Conservation (phyloP, 2,888 invertebrate genomes). For the Pyrocoelia pectoralis region DNA sequence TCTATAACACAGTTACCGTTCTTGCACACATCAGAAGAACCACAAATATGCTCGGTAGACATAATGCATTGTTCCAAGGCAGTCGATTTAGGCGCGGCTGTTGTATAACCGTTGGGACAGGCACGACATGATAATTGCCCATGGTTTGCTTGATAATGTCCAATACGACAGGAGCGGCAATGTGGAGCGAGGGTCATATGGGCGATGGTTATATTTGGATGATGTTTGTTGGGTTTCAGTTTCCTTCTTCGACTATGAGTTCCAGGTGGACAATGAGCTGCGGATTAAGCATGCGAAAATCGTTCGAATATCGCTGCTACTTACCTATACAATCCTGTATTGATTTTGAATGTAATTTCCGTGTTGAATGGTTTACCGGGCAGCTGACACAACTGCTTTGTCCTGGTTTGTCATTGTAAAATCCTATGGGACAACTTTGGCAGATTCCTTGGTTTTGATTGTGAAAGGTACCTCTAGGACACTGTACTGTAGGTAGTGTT, state of each 20-base stretch:
- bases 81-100: conserved; percentile 56
- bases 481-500: conserved; percentile 61
- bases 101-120: conserved; percentile 66
- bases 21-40: conserved; percentile 62
- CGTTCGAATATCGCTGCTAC: no score
- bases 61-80: conserved; percentile 59
- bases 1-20: conserved; percentile 55
- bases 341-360: conserved; percentile 59
- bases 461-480: conserved; percentile 71
- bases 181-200: conserved; percentile 64
- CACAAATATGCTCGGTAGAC: conserved; percentile 61
- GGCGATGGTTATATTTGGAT: conserved; percentile 47
- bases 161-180: conserved; percentile 65
- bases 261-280: conserved; percentile 68
- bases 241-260: conserved; percentile 56
- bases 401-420: conserved; percentile 66
- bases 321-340: conserved; percentile 66
- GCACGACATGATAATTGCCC: conserved; percentile 65
- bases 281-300: conserved; percentile 13
- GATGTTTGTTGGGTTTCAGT: conserved; percentile 47
- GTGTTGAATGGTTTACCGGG: conserved; percentile 66
- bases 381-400: conserved; percentile 65
- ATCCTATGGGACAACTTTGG: conserved; percentile 66
- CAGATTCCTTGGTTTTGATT: conserved; percentile 64
- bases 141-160: conserved; percentile 67